phyloP scores from a whole-genome alignment of 2,113 vertebrate genomes.

The Phylloscopus whistleri region DNA sequence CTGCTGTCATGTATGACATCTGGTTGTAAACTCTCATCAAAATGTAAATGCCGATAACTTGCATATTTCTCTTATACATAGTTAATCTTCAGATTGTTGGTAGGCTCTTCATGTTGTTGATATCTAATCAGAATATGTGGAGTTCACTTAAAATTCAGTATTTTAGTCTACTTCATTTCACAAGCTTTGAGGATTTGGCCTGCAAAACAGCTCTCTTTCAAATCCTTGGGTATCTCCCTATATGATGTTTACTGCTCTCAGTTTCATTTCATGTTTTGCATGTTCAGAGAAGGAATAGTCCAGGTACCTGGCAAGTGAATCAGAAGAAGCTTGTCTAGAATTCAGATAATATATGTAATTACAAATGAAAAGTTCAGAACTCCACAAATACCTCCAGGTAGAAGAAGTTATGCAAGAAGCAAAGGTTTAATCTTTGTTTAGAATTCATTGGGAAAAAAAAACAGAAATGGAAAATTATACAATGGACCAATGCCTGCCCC shows the following conservation, averaged over 20 bases:
- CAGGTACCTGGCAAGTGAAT: neutral
- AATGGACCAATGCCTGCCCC: neutral
- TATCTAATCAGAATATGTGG: neutral
- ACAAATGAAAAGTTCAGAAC: neutral
- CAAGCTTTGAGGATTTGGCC: neutral
- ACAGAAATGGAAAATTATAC: neutral
- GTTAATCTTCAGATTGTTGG: neutral
- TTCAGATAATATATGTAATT: neutral
- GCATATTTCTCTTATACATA: neutral
- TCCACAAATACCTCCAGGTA: neutral
- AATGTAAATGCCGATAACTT: neutral
- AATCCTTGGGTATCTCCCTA: neutral
- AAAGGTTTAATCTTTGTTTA: neutral
- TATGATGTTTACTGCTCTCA: neutral
- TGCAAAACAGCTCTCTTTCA: neutral
- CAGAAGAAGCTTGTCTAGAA: neutral
- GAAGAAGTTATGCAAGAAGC: neutral
- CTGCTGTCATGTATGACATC: neutral
- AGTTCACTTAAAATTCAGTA: neutral
- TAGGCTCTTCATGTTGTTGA: neutral
- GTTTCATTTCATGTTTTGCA: neutral
- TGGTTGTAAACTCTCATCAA: neutral
- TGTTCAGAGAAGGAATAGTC: neutral
- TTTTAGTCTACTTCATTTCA: neutral
- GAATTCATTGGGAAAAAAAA: neutral